Percentiles rank a stretch among this genome's conserved stretches.
Conservation (phyloP, 2,113 vertebrate species). For the Rhabdomys dilectus region DNA sequence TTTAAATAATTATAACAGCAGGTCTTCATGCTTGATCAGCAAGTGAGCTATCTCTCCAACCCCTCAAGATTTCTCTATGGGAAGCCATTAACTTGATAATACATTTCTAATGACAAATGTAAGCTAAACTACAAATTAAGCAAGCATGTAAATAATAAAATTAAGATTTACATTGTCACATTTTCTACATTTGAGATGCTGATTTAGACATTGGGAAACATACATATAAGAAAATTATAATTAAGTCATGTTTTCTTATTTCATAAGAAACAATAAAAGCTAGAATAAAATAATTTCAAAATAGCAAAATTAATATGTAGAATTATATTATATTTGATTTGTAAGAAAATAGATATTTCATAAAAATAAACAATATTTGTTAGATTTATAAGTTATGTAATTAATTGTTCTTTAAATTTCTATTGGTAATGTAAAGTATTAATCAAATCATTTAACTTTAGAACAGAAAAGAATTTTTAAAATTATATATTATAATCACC, state of each 20-base stretch:
- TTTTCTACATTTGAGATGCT: conserved; percentile 42
- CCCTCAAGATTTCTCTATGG: background rate
- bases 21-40: background rate
- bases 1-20: too few relatives aligned
- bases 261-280: background rate
- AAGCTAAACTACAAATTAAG: background rate
- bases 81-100: background rate
- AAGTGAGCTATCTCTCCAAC: too few relatives aligned
- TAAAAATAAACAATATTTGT: background rate
- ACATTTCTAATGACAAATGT: background rate
- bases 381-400: background rate
- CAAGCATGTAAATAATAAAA: conserved; percentile 33
- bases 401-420: background rate
- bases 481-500: background rate
- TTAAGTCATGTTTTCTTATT: background rate
- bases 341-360: background rate
- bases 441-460: conserved; percentile 50
- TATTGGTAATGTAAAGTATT: background rate
- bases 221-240: background rate
- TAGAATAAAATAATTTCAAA: conserved; percentile 38
- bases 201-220: conserved; percentile 52
- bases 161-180: background rate
- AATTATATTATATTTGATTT: conserved; percentile 43
- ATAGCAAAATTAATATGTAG: background rate
- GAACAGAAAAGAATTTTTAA: background rate